phyloP scores from a whole-genome alignment of 2,113 vertebrate species.

The Heliornis fulica region DNA sequence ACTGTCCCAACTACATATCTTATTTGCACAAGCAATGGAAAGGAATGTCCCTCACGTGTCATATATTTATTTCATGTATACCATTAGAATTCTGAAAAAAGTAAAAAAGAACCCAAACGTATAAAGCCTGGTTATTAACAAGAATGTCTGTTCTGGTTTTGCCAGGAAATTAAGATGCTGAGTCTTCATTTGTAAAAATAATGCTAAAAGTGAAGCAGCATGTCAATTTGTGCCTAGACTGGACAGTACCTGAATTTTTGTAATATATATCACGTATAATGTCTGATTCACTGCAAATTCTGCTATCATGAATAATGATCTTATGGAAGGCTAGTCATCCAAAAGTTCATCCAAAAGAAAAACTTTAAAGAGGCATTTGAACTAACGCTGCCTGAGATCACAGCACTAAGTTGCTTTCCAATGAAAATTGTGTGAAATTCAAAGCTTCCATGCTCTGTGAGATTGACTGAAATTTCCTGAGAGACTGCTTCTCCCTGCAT shows the following conservation, averaged over 20 bases:
- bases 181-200: neutral
- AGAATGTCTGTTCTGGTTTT: neutral
- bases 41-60: neutral
- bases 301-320: neutral
- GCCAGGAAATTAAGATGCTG: neutral
- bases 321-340: neutral
- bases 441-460: neutral
- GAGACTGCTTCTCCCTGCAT: neutral
- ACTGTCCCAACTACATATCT: neutral
- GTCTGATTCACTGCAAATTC: neutral
- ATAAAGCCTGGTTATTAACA: neutral
- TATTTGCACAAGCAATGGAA: neutral
- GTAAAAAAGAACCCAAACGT: neutral
- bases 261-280: neutral
- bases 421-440: neutral
- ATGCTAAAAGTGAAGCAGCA: neutral
- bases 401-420: neutral
- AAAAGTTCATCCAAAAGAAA: neutral
- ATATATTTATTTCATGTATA: neutral
- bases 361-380: neutral
- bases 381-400: neutral
- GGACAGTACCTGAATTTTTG: neutral
- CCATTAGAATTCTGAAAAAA: neutral
- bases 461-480: conserved; percentile 30
- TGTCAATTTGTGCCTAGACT: neutral